Evolutionary conservation across 2,113 vertebrate species (phyloP), one percentile per base, ranked within the genome.

Genomic region (Sprattus sprattus): DNA sequence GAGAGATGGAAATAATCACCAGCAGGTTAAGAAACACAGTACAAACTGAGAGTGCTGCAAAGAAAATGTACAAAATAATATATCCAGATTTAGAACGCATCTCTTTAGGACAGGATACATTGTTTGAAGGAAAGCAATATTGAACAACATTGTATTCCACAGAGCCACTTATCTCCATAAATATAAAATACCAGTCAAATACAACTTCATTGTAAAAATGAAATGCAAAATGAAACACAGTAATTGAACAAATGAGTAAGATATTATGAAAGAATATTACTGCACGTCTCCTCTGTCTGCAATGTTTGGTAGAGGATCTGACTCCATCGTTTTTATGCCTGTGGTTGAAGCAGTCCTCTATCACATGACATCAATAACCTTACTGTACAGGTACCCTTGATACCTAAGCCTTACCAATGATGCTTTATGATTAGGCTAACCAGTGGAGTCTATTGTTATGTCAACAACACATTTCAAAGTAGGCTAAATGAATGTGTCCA

Each of bases 11-110:
- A 44, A 84, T 49, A 11, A 86, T 84, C 15, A 88, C 83, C 52
- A 88, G 83, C 83, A 88, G 54, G 44, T 86, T 88, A 13, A 85
- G 60, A 82, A 83, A 86, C 25, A 86, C 45, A 22, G 88, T 85
- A 44, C 86, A 90, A 46, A 96, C 83, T 88, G 96, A 90, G 54
- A 86, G 82, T 32, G 85, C 67, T 11, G 44, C 6, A 49, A 84
- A 84, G 22, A 78, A 84, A 25, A 49, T 49, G n/a, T 78, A 64
- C 82, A 67, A 0, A 28, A 67, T 44, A 16, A 67, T 78, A 46
- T 50, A 20, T 8, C 32, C 83, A 28, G 25, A 16, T 84, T 3
- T 15, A 32, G 60, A 49, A 9, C 45, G 46, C 3, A 49, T 45
- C 45, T 84, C 67, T 46, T 50, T 84, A 84, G 80, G 6, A 22